Evolutionary conservation across 2,113 vertebrate genomes (phyloP), one percentile per base, ranked within the genome.

Genomic region (Heliornis fulica): DNA sequence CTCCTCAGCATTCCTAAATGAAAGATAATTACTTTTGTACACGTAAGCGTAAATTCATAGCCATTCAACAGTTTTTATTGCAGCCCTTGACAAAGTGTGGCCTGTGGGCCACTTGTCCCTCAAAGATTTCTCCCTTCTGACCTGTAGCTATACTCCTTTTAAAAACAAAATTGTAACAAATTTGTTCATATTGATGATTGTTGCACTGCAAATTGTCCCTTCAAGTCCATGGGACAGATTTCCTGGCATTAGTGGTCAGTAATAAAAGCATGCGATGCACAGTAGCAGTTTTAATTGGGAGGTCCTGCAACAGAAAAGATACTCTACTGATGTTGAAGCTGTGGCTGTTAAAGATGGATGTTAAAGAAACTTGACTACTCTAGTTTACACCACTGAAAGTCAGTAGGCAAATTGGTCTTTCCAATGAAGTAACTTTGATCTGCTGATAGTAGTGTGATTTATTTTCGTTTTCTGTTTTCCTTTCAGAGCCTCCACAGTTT

Each of bases 401-500:
- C 61, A 71, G 51, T 40, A 48, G 57, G 48, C 28, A 79, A 56
- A 51, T 8, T 69, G 11, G 43, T 41, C 50, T 85, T 95, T 87
- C 54, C n/a, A 6, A 13, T 41, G 34, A n/a, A 16, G 64, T 57
- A 63, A 45, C 71, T 79, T 69, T 34, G 13, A 10, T 26, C 36
- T 91, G 86, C 65, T 92, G 57, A 83, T 46, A 26, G 75, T 41
- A 25, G 23, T 40, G 10, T 95, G 32, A 69, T 92, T 80, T 34
- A 45, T 84, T 72, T 16, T 26, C 9, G n/a, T n/a, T 19, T 18
- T 25, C 3, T 89, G 11, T 82, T 95, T 82, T 90, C 91, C 60
- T 94, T 94, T 78, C 97, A 99, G 99, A 99, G 77, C 99, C 99
- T 84, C 99, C 99, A 6, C 99, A 98, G 83, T 99, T 99, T 97